These are phyloP conservation scores for Hormiphora californensis DNA, from an alignment of 37 sponge, comb jelly and placozoan genomes.

Conservation along the genomic window DNA sequence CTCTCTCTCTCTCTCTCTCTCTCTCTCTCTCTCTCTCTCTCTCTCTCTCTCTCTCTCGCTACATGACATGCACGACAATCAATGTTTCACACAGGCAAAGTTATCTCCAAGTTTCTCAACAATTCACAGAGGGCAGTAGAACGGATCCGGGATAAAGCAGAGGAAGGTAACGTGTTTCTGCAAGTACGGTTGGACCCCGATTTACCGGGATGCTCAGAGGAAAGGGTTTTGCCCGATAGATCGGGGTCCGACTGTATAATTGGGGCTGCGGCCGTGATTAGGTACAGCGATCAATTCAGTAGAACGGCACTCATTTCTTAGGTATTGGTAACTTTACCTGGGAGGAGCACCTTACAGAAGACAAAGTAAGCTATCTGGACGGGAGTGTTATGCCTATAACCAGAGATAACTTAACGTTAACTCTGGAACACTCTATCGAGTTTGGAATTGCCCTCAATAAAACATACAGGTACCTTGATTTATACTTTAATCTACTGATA, in stretches of 20 bases:
- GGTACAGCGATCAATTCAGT: too few relatives aligned
- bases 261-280: too few relatives aligned
- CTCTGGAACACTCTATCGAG: not conserved
- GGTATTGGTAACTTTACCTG: not conserved
- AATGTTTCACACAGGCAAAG: not conserved
- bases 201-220: too few relatives aligned
- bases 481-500: too few relatives aligned
- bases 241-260: too few relatives aligned
- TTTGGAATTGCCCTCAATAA: not conserved
- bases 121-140: not conserved
- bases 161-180: too few relatives aligned
- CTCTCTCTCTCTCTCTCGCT: not conserved
- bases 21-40: not conserved
- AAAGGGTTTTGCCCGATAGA: too few relatives aligned
- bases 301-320: too few relatives aligned
- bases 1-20: not conserved
- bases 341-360: not conserved
- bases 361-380: not conserved
- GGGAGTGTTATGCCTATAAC: not conserved
- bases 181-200: too few relatives aligned
- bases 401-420: not conserved
- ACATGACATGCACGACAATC: conserved; percentile 9
- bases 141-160: not conserved
- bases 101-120: not conserved
- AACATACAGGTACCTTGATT: too few relatives aligned